phyloP scores from a whole-genome alignment of 2,797 vertebrate genomes.

The Oophaga sylvatica region DNA sequence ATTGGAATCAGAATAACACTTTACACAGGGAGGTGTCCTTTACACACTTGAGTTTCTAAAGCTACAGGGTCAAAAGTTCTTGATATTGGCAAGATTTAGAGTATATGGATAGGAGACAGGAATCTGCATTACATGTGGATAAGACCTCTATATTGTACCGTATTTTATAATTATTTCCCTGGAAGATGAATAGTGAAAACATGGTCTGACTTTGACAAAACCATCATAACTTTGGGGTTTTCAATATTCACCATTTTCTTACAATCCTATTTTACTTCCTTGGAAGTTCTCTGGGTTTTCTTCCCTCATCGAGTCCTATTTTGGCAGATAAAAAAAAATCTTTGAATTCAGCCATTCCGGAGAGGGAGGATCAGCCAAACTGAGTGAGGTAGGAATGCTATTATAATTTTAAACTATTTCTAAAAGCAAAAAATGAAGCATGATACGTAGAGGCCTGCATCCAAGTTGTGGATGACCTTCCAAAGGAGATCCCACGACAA shows the following conservation, averaged over 20 bases:
- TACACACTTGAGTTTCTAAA: background rate
- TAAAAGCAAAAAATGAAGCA: constrained; percentile 17
- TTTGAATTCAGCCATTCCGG: constrained; percentile 19
- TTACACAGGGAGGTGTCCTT: too few relatives aligned
- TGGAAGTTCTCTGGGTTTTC: constrained; percentile 3
- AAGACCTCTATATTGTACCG: background rate
- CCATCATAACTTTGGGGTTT: background rate
- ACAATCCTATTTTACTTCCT: background rate
- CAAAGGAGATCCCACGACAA: background rate
- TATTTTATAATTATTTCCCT: background rate
- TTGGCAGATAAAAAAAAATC: constrained; percentile 26
- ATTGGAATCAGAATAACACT: too few relatives aligned
- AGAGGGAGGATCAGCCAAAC: constrained; percentile 15
- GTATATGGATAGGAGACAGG: background rate
- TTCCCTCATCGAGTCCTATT: constrained; percentile 25
- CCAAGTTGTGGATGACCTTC: background rate
- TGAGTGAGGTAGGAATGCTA: constrained; percentile 15
- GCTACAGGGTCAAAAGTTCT: background rate
- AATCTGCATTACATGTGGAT: background rate
- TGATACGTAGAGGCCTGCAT: background rate
- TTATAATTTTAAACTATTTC: constrained; percentile 12
- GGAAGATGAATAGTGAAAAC: background rate
- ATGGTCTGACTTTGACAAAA: background rate
- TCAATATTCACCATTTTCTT: background rate
- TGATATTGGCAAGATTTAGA: background rate